Evolutionary conservation across 2,797 vertebrate genomes (phyloP), one percentile per base, ranked within the genome.

Genomic region (Glossophaga mutica): DNA sequence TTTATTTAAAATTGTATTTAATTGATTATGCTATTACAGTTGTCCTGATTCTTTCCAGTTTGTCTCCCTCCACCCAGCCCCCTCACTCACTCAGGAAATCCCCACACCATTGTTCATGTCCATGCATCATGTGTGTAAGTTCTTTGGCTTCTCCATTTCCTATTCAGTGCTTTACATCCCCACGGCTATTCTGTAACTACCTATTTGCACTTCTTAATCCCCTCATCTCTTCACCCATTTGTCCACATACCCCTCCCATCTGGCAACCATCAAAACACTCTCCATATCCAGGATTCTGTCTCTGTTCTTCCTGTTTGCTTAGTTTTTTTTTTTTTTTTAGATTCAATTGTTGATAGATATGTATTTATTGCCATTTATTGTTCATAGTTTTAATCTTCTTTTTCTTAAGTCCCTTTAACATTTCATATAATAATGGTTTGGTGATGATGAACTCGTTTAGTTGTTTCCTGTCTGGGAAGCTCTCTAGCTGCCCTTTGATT

Each of bases 41-140:
- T n/a, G 62, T n/a, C 32, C 26, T n/a, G 62, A n/a, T 18, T n/a
- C n/a, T 65, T n/a, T 15, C 62, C 62, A 29, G 14, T 65, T 65
- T 16, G 29, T 6, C 62, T 32, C 14, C 62, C 15, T 65, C 32
- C 62, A 65, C 62, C 6, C 62, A 65, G 32, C 32, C 29, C 12
- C 29, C 59, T 9, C 57, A 59, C 26, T 62, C 62, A 3, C 32
- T 65, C 62, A 16, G 32, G 62, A 32, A n/a, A 65, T n/a, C 32
- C 32, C 32, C 15, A 65, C 32, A 65, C 6, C 62, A n/a, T 8
- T 65, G 62, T 32, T n/a, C 14, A n/a, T 65, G 62, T 18, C 32
- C 14, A n/a, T 18, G 29, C 1, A 2, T 18, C 6, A n/a, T 65
- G 62, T 1, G 1, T n/a, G 11, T 65, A n/a, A n/a, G 62, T n/a